Percentiles rank a stretch among this genome's conserved stretches.
Conservation (phyloP, 2,797 vertebrate species). For the Lateolabrax maculatus region DNA sequence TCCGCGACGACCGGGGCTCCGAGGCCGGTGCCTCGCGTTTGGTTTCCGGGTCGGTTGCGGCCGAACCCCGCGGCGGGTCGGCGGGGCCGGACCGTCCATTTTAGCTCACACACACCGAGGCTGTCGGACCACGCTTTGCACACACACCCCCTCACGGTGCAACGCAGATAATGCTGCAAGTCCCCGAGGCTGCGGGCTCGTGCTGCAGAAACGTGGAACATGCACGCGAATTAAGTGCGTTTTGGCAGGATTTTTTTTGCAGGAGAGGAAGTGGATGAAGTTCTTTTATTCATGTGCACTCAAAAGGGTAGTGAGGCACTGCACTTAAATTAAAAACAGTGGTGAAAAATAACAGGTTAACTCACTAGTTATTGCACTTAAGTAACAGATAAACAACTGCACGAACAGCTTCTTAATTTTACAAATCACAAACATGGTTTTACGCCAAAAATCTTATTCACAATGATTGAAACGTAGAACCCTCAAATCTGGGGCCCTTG, state of each 20-base stretch:
- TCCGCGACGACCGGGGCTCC: too few relatives aligned
- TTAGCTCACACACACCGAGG: constrained; percentile 32
- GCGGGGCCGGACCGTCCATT: constrained; percentile 51
- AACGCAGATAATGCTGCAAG: not conserved
- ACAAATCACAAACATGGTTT: too few relatives aligned
- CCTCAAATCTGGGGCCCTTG: too few relatives aligned
- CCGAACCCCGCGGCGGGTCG: too few relatives aligned
- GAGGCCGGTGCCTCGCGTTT: too few relatives aligned
- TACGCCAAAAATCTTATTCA: not conserved
- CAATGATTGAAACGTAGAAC: not conserved
- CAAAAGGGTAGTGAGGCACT: not conserved
- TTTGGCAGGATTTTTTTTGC: not conserved
- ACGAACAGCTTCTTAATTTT: not conserved
- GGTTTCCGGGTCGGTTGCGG: too few relatives aligned
- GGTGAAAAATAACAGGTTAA: not conserved
- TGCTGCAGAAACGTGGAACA: constrained; percentile 1
- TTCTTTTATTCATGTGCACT: not conserved
- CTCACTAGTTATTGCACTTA: not conserved
- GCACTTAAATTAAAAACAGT: not conserved
- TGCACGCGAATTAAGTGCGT: not conserved
- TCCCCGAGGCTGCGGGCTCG: not conserved
- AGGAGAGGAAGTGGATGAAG: constrained; percentile 18
- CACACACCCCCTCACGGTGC: constrained; percentile 49
- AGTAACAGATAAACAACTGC: not conserved
- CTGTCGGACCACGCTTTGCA: constrained; percentile 52